Conservation (phyloP, 2,888 invertebrate genomes). For the Timandra comae region DNA sequence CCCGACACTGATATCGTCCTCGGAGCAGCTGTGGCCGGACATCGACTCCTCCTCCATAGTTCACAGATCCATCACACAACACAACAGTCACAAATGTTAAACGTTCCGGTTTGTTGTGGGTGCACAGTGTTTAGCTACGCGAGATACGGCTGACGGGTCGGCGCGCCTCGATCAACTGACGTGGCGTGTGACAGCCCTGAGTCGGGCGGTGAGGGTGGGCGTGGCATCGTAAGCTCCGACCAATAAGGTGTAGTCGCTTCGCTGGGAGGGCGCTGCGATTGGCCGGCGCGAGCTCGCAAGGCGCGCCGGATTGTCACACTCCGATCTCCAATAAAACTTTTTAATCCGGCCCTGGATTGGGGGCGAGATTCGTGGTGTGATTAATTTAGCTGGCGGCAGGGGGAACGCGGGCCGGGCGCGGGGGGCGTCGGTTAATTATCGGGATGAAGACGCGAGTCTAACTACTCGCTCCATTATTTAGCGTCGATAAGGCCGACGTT, state of each 20-base stretch:
- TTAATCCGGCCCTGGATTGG: constrained; percentile 70
- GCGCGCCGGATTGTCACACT: constrained; percentile 60
- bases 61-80: constrained; percentile 74
- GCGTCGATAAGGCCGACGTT: constrained; percentile 68
- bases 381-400: constrained; percentile 63
- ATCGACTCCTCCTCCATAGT: constrained; percentile 71
- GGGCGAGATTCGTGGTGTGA: constrained; percentile 75
- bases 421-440: constrained; percentile 61
- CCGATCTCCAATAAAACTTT: constrained; percentile 73
- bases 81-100: constrained; percentile 56
- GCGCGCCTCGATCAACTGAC: constrained; percentile 74
- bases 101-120: constrained; percentile 44
- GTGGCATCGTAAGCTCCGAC: constrained; percentile 34
- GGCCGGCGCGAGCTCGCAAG: constrained; percentile 36
- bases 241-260: constrained; percentile 40
- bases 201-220: constrained; percentile 56
- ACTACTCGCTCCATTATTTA: constrained; percentile 72
- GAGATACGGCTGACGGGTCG: constrained; percentile 69
- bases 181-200: constrained; percentile 63
- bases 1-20: constrained; percentile 89
- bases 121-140: constrained; percentile 40
- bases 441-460: constrained; percentile 73
- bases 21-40: constrained; percentile 72
- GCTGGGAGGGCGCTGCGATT: constrained; percentile 38
- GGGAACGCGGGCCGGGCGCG: constrained; percentile 25